phyloP scores from a whole-genome alignment of 2,888 invertebrate species.

The Megalurothrips usitatus region DNA sequence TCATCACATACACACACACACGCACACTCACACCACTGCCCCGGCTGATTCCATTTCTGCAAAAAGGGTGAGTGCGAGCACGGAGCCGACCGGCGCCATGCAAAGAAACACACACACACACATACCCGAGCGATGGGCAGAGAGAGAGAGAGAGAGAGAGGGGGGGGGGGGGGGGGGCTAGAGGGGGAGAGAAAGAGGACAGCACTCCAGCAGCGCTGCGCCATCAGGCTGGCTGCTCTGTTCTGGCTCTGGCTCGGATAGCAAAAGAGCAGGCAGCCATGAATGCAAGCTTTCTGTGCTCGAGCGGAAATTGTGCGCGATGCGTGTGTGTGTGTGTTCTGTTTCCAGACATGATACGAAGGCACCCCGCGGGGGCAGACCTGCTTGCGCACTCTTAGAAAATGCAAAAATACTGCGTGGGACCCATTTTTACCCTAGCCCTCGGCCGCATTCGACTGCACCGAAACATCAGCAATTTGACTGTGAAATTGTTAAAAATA shows the following conservation, averaged over 20 bases:
- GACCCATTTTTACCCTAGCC: too few species aligned
- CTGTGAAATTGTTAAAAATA: too few species aligned
- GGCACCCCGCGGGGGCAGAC: background rate
- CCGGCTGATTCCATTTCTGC: too few species aligned
- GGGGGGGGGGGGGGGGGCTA: background rate
- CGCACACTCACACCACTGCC: too few species aligned
- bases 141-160: background rate
- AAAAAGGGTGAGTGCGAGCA: background rate
- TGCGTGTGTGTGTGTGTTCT: background rate
- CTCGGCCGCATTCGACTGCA: too few species aligned
- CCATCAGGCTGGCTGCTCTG: too few species aligned
- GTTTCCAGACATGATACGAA: background rate
- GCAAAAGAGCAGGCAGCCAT: background rate
- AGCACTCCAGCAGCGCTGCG: too few species aligned
- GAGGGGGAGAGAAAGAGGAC: background rate
- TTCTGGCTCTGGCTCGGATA: too few species aligned
- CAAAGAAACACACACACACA: background rate
- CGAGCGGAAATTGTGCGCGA: background rate
- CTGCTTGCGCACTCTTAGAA: background rate
- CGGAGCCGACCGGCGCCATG: background rate
- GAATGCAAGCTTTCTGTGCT: constrained; percentile 24
- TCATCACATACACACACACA: too few species aligned
- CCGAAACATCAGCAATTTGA: too few species aligned
- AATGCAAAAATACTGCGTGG: background rate
- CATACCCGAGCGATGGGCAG: background rate